A percentile compares a stretch with the other conserved stretches of the same genome.
Conservation (phyloP, 2,888 invertebrate genomes). For the Pandemis cinnamomeana region DNA sequence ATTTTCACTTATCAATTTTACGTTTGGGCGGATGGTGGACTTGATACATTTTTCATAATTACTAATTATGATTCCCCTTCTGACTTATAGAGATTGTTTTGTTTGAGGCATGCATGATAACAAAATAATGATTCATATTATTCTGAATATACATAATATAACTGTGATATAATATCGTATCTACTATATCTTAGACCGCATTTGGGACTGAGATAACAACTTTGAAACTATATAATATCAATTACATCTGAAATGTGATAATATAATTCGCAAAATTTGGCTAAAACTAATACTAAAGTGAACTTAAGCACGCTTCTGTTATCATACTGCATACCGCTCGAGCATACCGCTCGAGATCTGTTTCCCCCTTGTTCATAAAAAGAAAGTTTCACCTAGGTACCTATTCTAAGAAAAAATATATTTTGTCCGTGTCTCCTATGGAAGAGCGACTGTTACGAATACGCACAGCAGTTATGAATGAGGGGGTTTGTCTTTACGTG, state of each 20-base stretch:
- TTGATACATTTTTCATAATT: not conserved
- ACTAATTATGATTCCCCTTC: too few relatives aligned
- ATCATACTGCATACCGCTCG: too few relatives aligned
- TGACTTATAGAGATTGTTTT: too few relatives aligned
- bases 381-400: too few relatives aligned
- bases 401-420: too few relatives aligned
- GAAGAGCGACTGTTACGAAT: too few relatives aligned
- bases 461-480: too few relatives aligned
- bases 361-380: too few relatives aligned
- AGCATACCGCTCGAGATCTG: too few relatives aligned
- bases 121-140: not conserved
- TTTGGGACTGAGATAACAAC: slow-evolving; percentile 48
- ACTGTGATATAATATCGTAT: not conserved
- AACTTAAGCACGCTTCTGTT: too few relatives aligned
- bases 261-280: slow-evolving; percentile 75
- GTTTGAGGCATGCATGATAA: not conserved
- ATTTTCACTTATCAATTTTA: not conserved
- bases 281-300: slow-evolving; percentile 50
- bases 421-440: too few relatives aligned
- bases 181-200: not conserved
- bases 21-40: not conserved
- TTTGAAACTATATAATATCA: slow-evolving; percentile 66
- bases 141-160: not conserved
- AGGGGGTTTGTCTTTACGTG: too few relatives aligned
- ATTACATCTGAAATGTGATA: slow-evolving; percentile 79